These are phyloP conservation scores for Parazoanthus swiftii DNA, from an alignment of 92 coral and sea anemone species.

Conservation along the genomic window DNA sequence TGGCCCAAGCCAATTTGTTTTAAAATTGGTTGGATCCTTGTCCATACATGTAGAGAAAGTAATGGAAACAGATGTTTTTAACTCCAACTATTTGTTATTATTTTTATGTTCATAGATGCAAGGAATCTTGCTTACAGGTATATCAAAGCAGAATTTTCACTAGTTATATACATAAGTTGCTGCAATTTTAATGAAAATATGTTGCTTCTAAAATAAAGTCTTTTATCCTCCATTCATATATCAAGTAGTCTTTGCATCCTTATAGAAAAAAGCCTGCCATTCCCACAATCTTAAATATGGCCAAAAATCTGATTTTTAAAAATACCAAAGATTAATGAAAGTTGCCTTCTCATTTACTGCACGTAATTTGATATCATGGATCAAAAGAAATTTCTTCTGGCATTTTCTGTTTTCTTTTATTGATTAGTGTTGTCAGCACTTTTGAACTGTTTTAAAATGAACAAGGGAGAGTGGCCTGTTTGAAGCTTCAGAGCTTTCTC, in stretches of 20 bases:
- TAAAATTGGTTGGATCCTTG: background rate
- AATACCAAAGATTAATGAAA: no score
- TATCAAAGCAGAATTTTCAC: background rate
- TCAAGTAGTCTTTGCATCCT: no score
- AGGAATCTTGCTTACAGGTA: background rate
- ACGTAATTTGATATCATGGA: background rate
- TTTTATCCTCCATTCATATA: no score
- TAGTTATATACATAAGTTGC: background rate
- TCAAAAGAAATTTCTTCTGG: background rate
- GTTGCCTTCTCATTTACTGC: background rate
- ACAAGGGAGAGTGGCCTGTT: background rate
- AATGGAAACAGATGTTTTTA: no score
- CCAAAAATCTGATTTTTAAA: no score
- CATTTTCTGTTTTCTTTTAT: background rate
- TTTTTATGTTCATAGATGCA: no score
- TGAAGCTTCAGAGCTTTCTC: no score
- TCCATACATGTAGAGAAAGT: background rate
- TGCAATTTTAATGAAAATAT: background rate
- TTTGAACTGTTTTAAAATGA: no score
- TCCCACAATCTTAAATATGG: no score
- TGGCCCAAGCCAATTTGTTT: no score
- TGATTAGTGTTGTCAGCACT: background rate
- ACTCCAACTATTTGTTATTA: background rate
- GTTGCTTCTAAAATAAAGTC: no score
- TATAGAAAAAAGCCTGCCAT: no score